Percentiles rank a stretch among this genome's conserved stretches.
Evolutionary conservation across 2,888 invertebrate species (phyloP).

Genomic region (Agrotis ipsilon): DNA sequence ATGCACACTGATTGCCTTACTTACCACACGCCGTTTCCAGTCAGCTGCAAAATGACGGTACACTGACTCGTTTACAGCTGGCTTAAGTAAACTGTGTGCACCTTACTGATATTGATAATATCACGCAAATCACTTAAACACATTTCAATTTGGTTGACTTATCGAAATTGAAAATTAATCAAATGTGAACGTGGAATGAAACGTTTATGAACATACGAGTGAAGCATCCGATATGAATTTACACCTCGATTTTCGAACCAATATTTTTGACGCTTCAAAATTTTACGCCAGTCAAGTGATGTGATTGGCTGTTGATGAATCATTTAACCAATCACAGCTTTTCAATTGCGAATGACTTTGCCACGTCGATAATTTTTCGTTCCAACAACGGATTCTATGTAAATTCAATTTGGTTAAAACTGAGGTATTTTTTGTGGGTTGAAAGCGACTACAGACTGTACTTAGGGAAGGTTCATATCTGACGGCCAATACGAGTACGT

Average conservation of each 20-base stretch:
- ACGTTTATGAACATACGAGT: background rate
- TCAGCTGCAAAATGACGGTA: too few relatives aligned
- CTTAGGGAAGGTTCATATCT: too few relatives aligned
- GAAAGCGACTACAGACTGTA: too few relatives aligned
- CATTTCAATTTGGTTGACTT: background rate
- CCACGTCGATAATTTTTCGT: background rate
- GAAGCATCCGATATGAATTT: background rate
- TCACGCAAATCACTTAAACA: background rate
- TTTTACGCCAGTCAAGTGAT: background rate
- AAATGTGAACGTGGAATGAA: background rate
- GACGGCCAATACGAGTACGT: too few relatives aligned
- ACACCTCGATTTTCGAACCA: background rate
- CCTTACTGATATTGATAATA: background rate
- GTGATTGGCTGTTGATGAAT: background rate
- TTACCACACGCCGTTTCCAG: too few relatives aligned
- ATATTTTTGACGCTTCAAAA: background rate
- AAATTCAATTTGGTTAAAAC: background rate
- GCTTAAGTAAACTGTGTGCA: background rate
- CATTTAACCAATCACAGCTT: background rate
- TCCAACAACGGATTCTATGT: background rate
- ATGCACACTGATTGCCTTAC: too few relatives aligned
- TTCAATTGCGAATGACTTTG: background rate
- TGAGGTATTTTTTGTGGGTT: background rate
- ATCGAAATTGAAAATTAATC: conserved; percentile 1
- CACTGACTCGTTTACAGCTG: too few relatives aligned